Conservation (phyloP, 64 coral and sea anemone genomes). For the Dendrophyllia cribrosa region DNA sequence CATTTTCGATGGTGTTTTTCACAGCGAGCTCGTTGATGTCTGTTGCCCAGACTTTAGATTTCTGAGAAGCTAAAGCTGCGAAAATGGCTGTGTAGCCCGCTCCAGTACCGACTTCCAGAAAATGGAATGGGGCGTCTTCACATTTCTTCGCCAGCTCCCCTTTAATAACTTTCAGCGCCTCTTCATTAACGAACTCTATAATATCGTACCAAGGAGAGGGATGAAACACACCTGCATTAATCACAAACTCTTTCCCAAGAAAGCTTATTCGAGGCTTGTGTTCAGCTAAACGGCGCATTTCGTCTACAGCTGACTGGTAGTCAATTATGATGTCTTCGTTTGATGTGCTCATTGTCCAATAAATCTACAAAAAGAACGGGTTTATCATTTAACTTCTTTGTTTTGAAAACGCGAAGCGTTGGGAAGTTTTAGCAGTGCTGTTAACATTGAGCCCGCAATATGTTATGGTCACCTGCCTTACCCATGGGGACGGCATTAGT, state of each 20-base stretch:
- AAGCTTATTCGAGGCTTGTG: too few species aligned
- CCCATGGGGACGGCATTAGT: too few species aligned
- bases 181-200: background rate
- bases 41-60: constrained; percentile 24
- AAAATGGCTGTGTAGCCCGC: background rate
- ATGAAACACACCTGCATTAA: constrained; percentile 31
- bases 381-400: too few species aligned
- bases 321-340: too few species aligned
- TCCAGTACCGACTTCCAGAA: constrained; percentile 47
- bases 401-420: too few species aligned
- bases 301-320: too few species aligned
- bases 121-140: background rate
- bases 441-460: too few species aligned
- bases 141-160: background rate
- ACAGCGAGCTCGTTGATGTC: constrained; percentile 34
- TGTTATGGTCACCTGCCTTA: too few species aligned
- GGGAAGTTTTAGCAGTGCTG: too few species aligned
- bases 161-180: background rate
- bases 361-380: too few species aligned
- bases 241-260: constrained; percentile 22
- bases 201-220: background rate
- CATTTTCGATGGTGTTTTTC: constrained; percentile 39
- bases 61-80: background rate
- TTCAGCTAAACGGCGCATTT: too few species aligned
- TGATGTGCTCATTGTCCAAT: too few species aligned